Evolutionary conservation across 2,797 vertebrate species (phyloP), one percentile per base, ranked within the genome.

Genomic region (Adrianichthys oophorus): DNA sequence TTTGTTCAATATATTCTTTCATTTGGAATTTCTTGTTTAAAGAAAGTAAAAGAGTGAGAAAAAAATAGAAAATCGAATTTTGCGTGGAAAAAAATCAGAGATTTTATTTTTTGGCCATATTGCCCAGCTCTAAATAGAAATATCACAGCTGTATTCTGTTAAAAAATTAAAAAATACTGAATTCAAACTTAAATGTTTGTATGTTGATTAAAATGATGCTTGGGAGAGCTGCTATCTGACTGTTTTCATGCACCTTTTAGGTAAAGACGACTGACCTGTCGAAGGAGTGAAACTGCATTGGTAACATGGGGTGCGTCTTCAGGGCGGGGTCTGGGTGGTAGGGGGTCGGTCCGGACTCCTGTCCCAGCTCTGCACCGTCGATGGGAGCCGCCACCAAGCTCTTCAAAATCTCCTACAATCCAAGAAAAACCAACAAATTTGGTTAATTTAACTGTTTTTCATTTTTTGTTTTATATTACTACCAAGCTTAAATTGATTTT

Each of bases 281-380:
- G 61, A 99, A 99, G 32, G 96, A 98, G 88, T 99, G 97, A 88
- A 97, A 99, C 93, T 99, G 97, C 98, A 99, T 98, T 65, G 98
- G 98, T 76, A 99, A 93, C 90, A 98, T 95, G 41, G 96, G 91
- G 37, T 98, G 96, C 0, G 95, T 95, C 89, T 98, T 98, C 82
- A 98, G 74, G 4, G 95, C 93, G 4, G 95, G 95, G 71, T 99
- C 98, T 5, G 97, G 96, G 82, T 93, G 95, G 71, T 92, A 93
- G 5, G 92, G 91, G 8, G 91, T 91, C 0, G 95, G 95, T 32
- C 97, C 89, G 0, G 93, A 94, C 72, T 98, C 98, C 0, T 95
- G 96, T 23, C 96, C 96, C 63, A 93, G 82, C 41, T 98, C 97
- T 1, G 93, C 89, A 17, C 94, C 93, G 42, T 98, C 98, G 15